Conservation (phyloP, 2,113 vertebrate species). For the Rousettus leschenaultii region DNA sequence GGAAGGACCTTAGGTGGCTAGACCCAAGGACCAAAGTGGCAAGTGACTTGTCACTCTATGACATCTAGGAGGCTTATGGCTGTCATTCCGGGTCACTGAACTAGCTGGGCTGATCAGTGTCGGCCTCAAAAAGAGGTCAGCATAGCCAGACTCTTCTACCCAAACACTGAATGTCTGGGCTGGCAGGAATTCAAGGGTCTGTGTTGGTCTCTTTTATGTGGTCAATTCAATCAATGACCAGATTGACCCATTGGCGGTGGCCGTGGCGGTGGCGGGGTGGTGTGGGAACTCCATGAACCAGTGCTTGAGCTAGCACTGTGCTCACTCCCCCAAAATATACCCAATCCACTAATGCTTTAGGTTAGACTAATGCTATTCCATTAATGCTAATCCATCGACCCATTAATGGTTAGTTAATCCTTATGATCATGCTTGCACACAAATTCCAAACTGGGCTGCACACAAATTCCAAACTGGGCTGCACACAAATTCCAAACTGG, state of each 20-base stretch:
- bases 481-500: not conserved
- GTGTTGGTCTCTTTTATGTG: not conserved
- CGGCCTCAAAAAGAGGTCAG: not conserved
- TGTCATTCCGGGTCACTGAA: not conserved
- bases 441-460: too few species aligned
- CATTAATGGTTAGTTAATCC: not conserved
- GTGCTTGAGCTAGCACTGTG: not conserved
- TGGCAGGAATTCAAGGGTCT: not conserved
- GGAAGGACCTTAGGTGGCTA: not conserved
- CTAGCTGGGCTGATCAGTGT: not conserved
- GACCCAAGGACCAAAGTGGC: not conserved
- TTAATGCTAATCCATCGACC: not conserved
- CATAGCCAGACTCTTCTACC: not conserved
- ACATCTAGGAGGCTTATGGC: not conserved
- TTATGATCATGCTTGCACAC: not conserved
- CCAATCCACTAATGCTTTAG: not conserved
- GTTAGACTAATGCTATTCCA: not conserved
- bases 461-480: too few species aligned
- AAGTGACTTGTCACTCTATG: not conserved
- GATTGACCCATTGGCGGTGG: not conserved
- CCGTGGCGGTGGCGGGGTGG: not conserved
- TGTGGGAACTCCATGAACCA: not conserved
- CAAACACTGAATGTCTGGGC: not conserved
- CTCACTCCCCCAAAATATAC: not conserved
- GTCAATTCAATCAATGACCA: not conserved